Evolutionary conservation across 2,888 invertebrate genomes (phyloP), one percentile per base, ranked within the genome.

Genomic region (Dryobota labecula): DNA sequence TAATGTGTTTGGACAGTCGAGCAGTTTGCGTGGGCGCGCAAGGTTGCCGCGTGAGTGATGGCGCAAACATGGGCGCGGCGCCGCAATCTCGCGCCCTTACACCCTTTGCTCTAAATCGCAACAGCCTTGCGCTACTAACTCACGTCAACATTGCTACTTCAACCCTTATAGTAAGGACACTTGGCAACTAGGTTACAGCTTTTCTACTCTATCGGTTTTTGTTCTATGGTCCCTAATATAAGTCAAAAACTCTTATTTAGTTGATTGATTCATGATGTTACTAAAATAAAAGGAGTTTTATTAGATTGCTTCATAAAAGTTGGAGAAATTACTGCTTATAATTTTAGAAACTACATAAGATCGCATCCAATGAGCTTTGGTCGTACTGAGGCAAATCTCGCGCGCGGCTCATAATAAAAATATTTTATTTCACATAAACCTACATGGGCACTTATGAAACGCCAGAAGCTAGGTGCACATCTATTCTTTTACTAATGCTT

Each of bases 51-150:
- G 69, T 90, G 88, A 90, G 83, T 82, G 90, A 90, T 90, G 87
- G 88, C 57, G 84, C 85, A 91, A 90, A 90, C 84, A 91, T 33
- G 70, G 91, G 90, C 36, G 89, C 82, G 90, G 73, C 62, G 83
- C 73, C 79, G 79, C 86, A 87, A 87, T 86, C 87, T 84, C 82
- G 69, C 68, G 68, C 77, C 68, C 77, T 60, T 78, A 76, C 87
- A 87, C 86, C 86, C 85, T 77, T 86, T 79, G 76, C 82, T 80
- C 79, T 75, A 77, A 80, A 82, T 75, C 65, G 71, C 51, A 49
- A 13, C 57, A 65, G 56, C 82, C 82, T 82, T 80, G 83, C 53
- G 80, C 74, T 41, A 70, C 54, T 78, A 27, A 56, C 66, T 69
- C 30, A 51, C 53, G 24, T 53, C 49, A 36, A 49, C 56, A 24